A percentile compares a stretch with the other conserved stretches of the same genome.
Conservation (phyloP, 1,140 invertebrate species). For the Nephotettix cincticeps region DNA sequence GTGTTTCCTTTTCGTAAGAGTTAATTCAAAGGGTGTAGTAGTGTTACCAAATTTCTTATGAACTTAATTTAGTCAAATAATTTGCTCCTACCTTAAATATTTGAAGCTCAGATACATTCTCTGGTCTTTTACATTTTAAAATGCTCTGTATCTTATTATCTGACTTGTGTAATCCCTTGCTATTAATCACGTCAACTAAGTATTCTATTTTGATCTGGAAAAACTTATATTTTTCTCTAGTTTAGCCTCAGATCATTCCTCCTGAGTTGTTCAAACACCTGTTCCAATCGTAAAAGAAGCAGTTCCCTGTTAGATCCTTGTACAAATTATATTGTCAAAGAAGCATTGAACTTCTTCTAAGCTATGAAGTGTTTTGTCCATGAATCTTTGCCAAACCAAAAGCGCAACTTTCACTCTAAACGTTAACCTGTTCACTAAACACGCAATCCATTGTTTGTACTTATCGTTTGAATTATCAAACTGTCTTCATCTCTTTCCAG, state of each 20-base stretch:
- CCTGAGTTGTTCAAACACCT: neutral
- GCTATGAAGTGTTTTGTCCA: constrained; percentile 4
- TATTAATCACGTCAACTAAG: constrained; percentile 19
- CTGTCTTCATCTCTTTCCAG: neutral
- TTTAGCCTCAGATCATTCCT: neutral
- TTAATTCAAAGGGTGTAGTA: constrained; percentile 16
- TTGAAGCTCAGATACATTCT: constrained; percentile 30
- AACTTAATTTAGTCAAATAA: constrained; percentile 26
- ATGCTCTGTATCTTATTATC: constrained; percentile 35
- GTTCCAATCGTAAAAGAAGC: neutral
- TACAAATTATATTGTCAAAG: too few species aligned
- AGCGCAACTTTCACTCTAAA: neutral
- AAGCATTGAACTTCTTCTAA: too few species aligned
- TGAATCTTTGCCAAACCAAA: neutral
- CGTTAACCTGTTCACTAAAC: neutral
- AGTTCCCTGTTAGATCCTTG: constrained; percentile 10
- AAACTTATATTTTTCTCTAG: constrained; percentile 21
- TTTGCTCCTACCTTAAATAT: too few species aligned
- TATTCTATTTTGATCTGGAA: constrained; percentile 13
- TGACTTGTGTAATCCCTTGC: constrained; percentile 21
- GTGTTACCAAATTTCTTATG: constrained; percentile 22
- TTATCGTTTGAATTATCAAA: neutral
- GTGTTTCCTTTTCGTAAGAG: constrained; percentile 15
- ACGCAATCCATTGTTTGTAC: neutral
- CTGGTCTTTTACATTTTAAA: constrained; percentile 33